Percentiles rank a stretch among this genome's conserved stretches.
These are phyloP conservation scores for Leptodactylus fallax DNA, from an alignment of 2,797 vertebrate species.

Conservation along the genomic window DNA sequence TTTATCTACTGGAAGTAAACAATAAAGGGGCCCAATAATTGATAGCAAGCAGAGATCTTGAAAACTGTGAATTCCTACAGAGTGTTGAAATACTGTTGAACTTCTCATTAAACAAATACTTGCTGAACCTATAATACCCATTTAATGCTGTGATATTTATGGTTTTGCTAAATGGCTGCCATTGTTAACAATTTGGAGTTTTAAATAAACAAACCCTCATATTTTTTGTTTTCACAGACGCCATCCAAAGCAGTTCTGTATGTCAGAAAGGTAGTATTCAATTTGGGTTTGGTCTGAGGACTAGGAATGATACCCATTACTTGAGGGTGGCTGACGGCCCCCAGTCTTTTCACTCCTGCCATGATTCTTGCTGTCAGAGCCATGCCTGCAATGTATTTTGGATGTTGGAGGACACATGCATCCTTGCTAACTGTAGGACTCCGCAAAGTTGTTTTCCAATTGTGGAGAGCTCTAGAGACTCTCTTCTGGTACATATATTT, in stretches of 20 bases:
- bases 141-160: too few relatives aligned
- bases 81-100: background rate
- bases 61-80: background rate
- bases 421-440: conserved; percentile 83
- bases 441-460: conserved; percentile 72
- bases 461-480: conserved; percentile 71
- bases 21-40: background rate
- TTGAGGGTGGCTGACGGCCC: conserved; percentile 72
- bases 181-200: too few relatives aligned
- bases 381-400: conserved; percentile 87
- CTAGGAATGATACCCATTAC: conserved; percentile 68
- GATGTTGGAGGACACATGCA: conserved; percentile 86
- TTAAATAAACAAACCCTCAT: too few relatives aligned
- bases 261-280: conserved; percentile 70
- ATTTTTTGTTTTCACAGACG: conserved; percentile 69
- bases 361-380: conserved; percentile 83
- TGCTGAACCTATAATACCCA: too few relatives aligned
- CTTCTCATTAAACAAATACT: too few relatives aligned
- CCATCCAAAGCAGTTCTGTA: conserved; percentile 68
- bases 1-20: background rate
- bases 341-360: conserved; percentile 73
- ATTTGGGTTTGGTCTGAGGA: conserved; percentile 70
- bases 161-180: too few relatives aligned
- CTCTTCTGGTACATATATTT: conserved; percentile 75
- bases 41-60: background rate